These are phyloP conservation scores for Malurus leucopterus DNA, from an alignment of 2,797 vertebrate species.

Conservation along the genomic window DNA sequence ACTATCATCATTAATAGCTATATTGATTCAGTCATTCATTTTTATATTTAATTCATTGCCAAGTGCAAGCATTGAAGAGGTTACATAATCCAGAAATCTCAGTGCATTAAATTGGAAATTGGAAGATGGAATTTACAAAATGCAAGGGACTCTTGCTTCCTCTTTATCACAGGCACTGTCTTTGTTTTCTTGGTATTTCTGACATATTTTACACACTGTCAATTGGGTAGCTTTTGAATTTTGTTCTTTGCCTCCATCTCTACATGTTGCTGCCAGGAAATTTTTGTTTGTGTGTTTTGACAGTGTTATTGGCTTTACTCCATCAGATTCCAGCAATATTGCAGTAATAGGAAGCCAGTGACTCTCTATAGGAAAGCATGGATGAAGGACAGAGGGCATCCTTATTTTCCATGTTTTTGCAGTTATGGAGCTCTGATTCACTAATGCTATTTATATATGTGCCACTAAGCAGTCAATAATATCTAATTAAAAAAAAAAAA, in stretches of 20 bases:
- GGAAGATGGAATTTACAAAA: slow-evolving; percentile 5
- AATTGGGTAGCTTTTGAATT: not conserved
- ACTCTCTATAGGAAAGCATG: not conserved
- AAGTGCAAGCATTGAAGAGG: not conserved
- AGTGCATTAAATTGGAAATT: not conserved
- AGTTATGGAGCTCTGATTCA: not conserved
- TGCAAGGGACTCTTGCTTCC: not conserved
- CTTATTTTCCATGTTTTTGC: slow-evolving; percentile 17
- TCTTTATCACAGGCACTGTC: not conserved
- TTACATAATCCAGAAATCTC: not conserved
- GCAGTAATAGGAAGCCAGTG: not conserved
- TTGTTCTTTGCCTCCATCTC: not conserved
- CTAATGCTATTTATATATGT: not conserved
- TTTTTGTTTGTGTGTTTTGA: not conserved
- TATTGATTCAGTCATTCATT: slow-evolving; percentile 5
- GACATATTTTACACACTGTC: not conserved
- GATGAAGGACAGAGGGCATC: not conserved
- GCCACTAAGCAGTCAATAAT: not conserved
- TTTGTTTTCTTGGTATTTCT: not conserved
- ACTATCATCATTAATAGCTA: not conserved
- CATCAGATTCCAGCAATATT: not conserved
- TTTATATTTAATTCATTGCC: slow-evolving; percentile 14
- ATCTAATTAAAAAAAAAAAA: not conserved
- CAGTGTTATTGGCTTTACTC: not conserved
- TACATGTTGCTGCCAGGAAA: not conserved